Evolutionary conservation across 2,888 invertebrate genomes (phyloP), one percentile per base, ranked within the genome.

Genomic region (Xanthia togata): DNA sequence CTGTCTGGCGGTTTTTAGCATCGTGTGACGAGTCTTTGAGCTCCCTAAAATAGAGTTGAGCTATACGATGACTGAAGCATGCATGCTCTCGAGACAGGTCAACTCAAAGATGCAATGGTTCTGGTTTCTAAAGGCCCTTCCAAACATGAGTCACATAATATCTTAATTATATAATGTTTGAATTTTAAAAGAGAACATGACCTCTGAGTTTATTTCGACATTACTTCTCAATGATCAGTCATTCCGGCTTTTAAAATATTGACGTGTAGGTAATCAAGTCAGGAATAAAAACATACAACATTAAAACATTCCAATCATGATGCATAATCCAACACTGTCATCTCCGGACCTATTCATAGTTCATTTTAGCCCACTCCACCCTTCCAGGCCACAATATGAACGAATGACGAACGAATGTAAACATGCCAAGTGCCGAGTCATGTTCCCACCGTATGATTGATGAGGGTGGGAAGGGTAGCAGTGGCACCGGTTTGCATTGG

Each of bases 371-470:
- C 77, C 71, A 41, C 71, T 77, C 67, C 50, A 78, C 81, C 77
- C 76, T 78, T 64, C 38, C 75, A 72, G 70, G 73, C 86, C 80
- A 86, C 87, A 89, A 88, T 87, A 85, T 76, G 82, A 82, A 87
- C 85, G 78, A 87, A 90, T 90, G 90, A 85, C 78, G 89, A 87
- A 88, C 85, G 77, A 88, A 90, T 89, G 90, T 89, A 91, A 89
- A 86, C 90, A 79, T 69, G 79, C 44, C 73, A 74, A 77, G 55
- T 67, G 89, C 90, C 88, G 91, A 92, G 86, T 92, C 91, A 91
- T 82, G 84, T 82, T 80, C 73, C 74, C 70, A 75, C 87, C 79
- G 75, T 85, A 76, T 92, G 91, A 91, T 91, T 89, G 90, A 91
- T 91, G 89, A 85, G 80, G 71, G 84, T 83, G 77, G 74, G 57